Percentiles rank a stretch among this genome's conserved stretches.
Conservation (phyloP, 1,140 invertebrate genomes). For the Spodoptera litura region DNA sequence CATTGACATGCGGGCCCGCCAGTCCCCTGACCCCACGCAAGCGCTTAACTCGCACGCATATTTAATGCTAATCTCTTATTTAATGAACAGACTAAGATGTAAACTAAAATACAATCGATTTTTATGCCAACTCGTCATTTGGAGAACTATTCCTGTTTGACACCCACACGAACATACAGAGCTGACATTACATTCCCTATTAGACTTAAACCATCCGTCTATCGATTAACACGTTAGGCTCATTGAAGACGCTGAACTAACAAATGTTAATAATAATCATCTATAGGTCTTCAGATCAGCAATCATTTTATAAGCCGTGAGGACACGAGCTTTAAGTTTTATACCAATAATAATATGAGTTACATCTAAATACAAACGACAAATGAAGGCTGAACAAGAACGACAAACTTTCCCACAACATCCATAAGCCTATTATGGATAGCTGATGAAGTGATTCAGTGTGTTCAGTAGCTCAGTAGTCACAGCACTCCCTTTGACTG, state of each 20-base stretch:
- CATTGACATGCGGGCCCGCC: slow-evolving; percentile 62
- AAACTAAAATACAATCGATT: neutral
- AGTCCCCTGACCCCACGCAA: slow-evolving; percentile 49
- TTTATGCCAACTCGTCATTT: neutral
- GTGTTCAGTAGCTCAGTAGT: slow-evolving; percentile 2
- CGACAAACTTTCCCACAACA: neutral
- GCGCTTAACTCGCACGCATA: slow-evolving; percentile 45
- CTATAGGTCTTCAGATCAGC: too few species aligned
- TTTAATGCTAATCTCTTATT: slow-evolving; percentile 35
- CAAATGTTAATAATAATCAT: too few species aligned
- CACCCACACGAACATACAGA: too few species aligned
- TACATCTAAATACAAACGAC: neutral
- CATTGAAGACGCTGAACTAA: too few species aligned
- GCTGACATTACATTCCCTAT: too few species aligned
- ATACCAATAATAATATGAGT: neutral
- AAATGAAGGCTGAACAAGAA: neutral
- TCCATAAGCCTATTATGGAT: slow-evolving; percentile 1
- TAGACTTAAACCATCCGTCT: too few species aligned
- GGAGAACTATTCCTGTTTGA: neutral
- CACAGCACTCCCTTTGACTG: slow-evolving; percentile 10
- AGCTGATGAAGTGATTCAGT: slow-evolving; percentile 6
- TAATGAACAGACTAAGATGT: slow-evolving; percentile 3
- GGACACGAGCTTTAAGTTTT: too few species aligned
- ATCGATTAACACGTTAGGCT: too few species aligned
- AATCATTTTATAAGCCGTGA: too few species aligned